These are phyloP conservation scores for Smithornis capensis DNA, from an alignment of 2,113 vertebrate species.

Conservation along the genomic window DNA sequence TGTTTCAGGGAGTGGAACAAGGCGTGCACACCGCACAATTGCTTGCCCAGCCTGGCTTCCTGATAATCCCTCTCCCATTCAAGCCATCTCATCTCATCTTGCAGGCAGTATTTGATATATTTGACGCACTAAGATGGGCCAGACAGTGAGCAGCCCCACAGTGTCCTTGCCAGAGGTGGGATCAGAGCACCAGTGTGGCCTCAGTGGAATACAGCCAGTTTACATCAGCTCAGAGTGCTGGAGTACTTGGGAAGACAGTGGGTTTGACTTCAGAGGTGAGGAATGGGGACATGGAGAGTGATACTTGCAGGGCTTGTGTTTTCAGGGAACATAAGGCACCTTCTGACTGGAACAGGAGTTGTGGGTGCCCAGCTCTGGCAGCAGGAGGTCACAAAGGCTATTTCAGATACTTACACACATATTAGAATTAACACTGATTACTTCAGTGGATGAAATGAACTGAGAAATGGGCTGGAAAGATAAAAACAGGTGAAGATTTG, in stretches of 20 bases:
- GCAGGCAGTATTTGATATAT: neutral
- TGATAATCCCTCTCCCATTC: neutral
- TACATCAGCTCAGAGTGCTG: neutral
- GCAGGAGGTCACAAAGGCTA: neutral
- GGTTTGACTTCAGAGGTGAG: neutral
- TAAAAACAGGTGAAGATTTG: neutral
- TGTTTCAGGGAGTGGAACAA: neutral
- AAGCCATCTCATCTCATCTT: neutral
- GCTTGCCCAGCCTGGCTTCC: neutral
- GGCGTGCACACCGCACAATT: neutral
- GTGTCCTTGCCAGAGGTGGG: neutral
- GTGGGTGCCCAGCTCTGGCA: neutral
- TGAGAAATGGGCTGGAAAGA: neutral
- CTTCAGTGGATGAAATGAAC: neutral
- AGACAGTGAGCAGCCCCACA: neutral
- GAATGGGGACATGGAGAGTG: neutral
- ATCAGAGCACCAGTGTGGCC: neutral
- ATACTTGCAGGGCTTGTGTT: neutral
- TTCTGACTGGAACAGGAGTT: neutral
- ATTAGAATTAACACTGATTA: neutral
- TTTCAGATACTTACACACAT: neutral
- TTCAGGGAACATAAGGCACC: neutral
- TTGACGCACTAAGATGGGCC: neutral
- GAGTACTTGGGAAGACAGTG: neutral
- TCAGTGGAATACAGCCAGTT: neutral